Evolutionary conservation across 2,888 invertebrate genomes (phyloP).

Genomic region (Nomada goodeniana): DNA sequence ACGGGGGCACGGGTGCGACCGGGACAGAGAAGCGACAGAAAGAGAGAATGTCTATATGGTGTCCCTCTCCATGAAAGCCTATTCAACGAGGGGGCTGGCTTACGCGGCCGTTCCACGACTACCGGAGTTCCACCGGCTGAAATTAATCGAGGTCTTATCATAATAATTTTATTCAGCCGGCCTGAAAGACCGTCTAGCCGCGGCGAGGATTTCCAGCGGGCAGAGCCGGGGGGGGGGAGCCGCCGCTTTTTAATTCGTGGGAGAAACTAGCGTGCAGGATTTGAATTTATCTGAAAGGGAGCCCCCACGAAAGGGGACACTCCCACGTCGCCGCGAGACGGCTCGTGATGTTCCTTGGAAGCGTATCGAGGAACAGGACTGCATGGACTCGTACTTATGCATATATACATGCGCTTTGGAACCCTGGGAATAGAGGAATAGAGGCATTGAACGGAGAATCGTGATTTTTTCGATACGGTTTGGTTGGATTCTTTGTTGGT

Average conservation of each 20-base stretch:
- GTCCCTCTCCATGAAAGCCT: conserved; percentile 73
- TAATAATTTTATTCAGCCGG: conserved; percentile 81
- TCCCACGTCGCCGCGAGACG: neutral
- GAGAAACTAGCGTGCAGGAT: conserved; percentile 49
- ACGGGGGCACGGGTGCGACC: neutral
- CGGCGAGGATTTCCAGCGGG: conserved; percentile 36
- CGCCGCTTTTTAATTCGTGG: conserved; percentile 51
- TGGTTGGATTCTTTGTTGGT: neutral
- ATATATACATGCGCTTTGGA: neutral
- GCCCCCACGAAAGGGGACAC: conserved; percentile 25
- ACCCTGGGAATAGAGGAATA: neutral
- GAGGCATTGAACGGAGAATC: neutral
- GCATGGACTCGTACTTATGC: too few relatives aligned
- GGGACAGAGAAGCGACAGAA: neutral
- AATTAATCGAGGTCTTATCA: conserved; percentile 83
- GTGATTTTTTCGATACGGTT: neutral
- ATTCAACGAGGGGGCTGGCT: conserved; percentile 76
- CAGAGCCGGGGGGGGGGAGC: neutral
- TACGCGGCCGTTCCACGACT: conserved; percentile 73
- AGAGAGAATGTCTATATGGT: conserved; percentile 37
- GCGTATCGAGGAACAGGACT: conserved; percentile 18
- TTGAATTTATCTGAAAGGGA: conserved; percentile 56
- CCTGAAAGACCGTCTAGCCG: conserved; percentile 66
- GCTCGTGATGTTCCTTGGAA: conserved; percentile 3
- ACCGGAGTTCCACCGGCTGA: conserved; percentile 78